Conservation (phyloP, 2,888 invertebrate species). For the Himalopsyche kuldschensis region DNA sequence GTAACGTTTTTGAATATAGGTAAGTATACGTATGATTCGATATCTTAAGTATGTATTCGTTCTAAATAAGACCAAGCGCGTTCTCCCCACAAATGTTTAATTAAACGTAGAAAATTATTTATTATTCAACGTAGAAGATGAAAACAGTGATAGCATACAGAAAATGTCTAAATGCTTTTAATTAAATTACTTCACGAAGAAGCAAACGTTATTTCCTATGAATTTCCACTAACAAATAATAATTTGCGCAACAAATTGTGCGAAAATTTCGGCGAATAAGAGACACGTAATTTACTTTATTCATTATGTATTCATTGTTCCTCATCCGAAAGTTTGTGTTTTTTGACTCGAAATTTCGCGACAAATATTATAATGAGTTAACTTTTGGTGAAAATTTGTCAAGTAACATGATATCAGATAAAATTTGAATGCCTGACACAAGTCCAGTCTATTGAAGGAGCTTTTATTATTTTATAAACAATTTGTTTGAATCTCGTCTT, state of each 20-base stretch:
- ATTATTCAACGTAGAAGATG: neutral
- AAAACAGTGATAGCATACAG: conserved; percentile 1
- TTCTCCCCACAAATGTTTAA: neutral
- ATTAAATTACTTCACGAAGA: neutral
- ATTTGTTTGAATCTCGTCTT: conserved; percentile 1
- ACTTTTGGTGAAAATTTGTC: conserved; percentile 3
- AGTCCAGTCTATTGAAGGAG: neutral
- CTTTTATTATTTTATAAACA: conserved; percentile 18
- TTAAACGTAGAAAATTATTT: conserved; percentile 1
- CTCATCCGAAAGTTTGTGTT: neutral
- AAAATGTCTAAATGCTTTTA: neutral
- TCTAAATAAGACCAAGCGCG: neutral
- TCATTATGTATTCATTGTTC: neutral
- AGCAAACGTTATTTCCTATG: conserved; percentile 1
- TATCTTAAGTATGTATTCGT: neutral
- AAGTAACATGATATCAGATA: conserved; percentile 24
- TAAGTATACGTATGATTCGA: neutral
- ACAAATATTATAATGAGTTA: conserved; percentile 20
- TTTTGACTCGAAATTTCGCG: neutral
- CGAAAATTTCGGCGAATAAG: conserved; percentile 2
- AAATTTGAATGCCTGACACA: conserved; percentile 16
- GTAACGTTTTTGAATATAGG: neutral
- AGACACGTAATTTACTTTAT: neutral
- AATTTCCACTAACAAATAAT: neutral
- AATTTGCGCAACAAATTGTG: neutral